These are phyloP conservation scores for Erebia palarica DNA, from an alignment of 2,888 invertebrate genomes.

Conservation along the genomic window DNA sequence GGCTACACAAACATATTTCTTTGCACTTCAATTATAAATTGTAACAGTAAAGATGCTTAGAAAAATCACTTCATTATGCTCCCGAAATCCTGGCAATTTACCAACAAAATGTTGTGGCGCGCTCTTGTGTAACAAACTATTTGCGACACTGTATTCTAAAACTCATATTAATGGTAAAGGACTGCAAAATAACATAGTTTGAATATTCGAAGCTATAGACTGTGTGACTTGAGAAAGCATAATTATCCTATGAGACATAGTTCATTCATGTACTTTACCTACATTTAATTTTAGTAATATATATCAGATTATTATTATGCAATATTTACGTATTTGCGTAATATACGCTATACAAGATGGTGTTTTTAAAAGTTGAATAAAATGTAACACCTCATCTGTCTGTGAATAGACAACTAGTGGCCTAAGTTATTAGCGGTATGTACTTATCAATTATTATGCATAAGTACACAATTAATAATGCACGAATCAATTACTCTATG, in stretches of 20 bases:
- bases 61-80: conserved; percentile 38
- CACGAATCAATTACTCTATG: conserved; percentile 13
- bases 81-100: conserved; percentile 39
- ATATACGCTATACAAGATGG: too few relatives aligned
- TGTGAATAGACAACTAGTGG: neutral
- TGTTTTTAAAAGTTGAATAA: too few relatives aligned
- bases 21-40: neutral
- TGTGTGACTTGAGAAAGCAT: too few relatives aligned
- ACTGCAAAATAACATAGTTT: neutral
- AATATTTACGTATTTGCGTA: too few relatives aligned
- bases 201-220: too few relatives aligned
- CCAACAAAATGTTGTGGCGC: conserved; percentile 38
- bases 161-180: conserved; percentile 31
- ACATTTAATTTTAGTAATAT: too few relatives aligned
- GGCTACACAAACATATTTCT: neutral
- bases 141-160: conserved; percentile 35
- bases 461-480: conserved; percentile 14
- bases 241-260: too few relatives aligned
- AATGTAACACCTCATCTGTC: neutral
- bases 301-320: too few relatives aligned
- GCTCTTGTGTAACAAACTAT: conserved; percentile 33
- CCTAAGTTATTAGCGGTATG: neutral
- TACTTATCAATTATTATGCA: conserved; percentile 1
- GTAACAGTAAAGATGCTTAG: conserved; percentile 35
- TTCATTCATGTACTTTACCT: too few relatives aligned